These are phyloP conservation scores for Paramisgurnus dabryanus DNA, from an alignment of 2,113 vertebrate species.

Conservation along the genomic window DNA sequence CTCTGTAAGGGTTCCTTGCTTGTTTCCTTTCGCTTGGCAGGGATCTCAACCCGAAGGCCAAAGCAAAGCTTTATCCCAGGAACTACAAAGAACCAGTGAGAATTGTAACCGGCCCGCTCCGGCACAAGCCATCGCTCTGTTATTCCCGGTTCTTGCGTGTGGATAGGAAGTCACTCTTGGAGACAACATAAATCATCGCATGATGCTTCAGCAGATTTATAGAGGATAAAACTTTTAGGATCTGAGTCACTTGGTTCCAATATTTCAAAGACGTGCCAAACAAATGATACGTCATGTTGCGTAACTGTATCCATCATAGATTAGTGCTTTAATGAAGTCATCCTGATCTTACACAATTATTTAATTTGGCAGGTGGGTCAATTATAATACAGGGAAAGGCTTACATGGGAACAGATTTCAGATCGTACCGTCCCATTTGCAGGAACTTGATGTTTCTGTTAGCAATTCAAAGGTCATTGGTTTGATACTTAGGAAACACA, in stretches of 20 bases:
- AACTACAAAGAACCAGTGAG: slow-evolving; percentile 29
- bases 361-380: slow-evolving; percentile 4
- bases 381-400: background rate
- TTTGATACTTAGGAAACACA: too few relatives aligned
- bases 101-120: slow-evolving; percentile 45
- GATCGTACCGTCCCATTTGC: background rate
- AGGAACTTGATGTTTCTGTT: too few relatives aligned
- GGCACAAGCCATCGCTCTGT: background rate
- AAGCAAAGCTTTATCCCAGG: slow-evolving; percentile 57
- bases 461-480: too few relatives aligned
- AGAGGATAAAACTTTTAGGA: background rate
- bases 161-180: slow-evolving; percentile 45
- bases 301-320: background rate
- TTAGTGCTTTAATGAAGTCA: slow-evolving; percentile 28
- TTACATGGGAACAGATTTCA: background rate
- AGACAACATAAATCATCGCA: slow-evolving; percentile 37
- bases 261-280: background rate
- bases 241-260: background rate
- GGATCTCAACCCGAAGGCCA: slow-evolving; percentile 44
- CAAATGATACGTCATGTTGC: background rate
- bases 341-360: slow-evolving; percentile 15
- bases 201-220: background rate
- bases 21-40: slow-evolving; percentile 65
- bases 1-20: slow-evolving; percentile 45
- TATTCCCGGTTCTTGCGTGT: slow-evolving; percentile 25